Conservation (phyloP, 35 echinoderm and acorn worm genomes). For the Heliocidaris erythrogramma region DNA sequence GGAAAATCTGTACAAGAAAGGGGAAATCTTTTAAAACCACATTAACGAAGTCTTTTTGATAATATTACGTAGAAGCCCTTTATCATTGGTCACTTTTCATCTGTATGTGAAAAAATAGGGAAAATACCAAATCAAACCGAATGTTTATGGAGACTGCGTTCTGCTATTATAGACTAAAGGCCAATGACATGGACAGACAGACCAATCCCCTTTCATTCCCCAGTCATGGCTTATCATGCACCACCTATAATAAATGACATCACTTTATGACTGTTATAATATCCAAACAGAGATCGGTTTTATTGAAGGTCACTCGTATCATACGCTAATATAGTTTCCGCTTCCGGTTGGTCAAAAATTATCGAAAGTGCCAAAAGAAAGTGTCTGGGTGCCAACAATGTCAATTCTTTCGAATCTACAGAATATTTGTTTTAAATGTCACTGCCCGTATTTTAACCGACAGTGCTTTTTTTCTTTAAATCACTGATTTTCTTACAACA, state of each 20-base stretch:
- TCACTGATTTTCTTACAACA: too few relatives aligned
- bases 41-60: too few relatives aligned
- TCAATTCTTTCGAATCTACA: too few relatives aligned
- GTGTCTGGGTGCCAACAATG: neutral
- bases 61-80: too few relatives aligned
- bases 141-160: neutral
- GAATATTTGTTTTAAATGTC: neutral
- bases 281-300: neutral
- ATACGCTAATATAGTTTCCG: neutral
- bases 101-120: too few relatives aligned
- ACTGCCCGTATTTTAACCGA: too few relatives aligned
- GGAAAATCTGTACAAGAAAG: too few relatives aligned
- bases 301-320: neutral
- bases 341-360: neutral
- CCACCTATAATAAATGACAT: neutral
- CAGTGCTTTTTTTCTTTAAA: too few relatives aligned
- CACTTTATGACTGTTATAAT: neutral
- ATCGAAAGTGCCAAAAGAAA: neutral
- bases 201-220: neutral
- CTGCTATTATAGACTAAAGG: neutral
- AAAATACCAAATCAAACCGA: too few relatives aligned
- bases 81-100: too few relatives aligned
- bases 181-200: neutral
- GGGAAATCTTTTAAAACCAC: too few relatives aligned
- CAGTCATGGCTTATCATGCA: neutral